Percentiles rank a stretch among this genome's conserved stretches.
phyloP scores from a whole-genome alignment of 2,113 vertebrate genomes.

The human region DNA sequence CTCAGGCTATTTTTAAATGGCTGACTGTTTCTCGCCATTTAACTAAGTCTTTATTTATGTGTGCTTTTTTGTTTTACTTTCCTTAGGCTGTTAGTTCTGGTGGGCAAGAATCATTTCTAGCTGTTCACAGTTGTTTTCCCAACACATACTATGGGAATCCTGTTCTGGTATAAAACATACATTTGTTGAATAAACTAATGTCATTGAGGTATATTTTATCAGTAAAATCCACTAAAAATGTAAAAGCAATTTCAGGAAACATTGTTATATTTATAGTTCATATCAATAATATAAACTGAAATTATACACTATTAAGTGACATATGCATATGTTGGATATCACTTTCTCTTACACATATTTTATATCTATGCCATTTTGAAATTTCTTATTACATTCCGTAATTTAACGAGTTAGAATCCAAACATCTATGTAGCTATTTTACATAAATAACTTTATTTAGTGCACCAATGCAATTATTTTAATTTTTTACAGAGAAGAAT shows the following conservation, averaged over 20 bases:
- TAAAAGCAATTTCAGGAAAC: not conserved
- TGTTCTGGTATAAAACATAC: not conserved
- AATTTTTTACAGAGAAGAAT: not conserved
- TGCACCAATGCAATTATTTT: not conserved
- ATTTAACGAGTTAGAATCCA: not conserved
- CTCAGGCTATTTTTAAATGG: not conserved
- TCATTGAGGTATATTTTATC: not conserved
- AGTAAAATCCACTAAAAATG: not conserved
- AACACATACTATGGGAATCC: not conserved
- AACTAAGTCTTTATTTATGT: not conserved
- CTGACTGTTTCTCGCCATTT: not conserved
- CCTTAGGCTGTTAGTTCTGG: not conserved
- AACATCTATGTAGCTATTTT: not conserved
- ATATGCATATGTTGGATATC: not conserved
- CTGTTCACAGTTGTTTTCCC: not conserved
- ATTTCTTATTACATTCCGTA: not conserved
- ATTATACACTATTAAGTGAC: not conserved
- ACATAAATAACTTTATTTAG: not conserved
- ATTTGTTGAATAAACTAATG: constrained; percentile 3
- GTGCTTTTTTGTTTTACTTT: not conserved
- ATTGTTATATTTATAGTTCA: not conserved
- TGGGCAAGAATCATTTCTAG: not conserved
- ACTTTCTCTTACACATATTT: not conserved
- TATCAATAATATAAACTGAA: not conserved
- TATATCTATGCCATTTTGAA: not conserved